A percentile compares a stretch with the other conserved stretches of the same genome.
phyloP scores from a whole-genome alignment of 2,888 invertebrate species.

The Salpingus planirostris region DNA sequence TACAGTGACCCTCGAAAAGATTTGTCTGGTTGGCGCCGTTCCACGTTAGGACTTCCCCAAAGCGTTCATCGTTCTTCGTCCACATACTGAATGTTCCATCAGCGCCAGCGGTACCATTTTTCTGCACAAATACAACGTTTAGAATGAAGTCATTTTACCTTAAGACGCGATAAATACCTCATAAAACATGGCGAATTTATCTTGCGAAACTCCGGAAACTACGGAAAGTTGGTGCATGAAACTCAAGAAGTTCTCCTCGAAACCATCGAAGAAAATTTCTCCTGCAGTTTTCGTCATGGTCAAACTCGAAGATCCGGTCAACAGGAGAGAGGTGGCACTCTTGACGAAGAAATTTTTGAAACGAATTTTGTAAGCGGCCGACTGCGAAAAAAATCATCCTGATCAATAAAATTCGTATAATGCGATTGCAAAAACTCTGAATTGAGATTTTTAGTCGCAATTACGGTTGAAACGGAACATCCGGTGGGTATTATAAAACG shows the following conservation, averaged over 20 bases:
- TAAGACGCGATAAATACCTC: slow-evolving; percentile 38
- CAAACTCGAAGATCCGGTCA: slow-evolving; percentile 33
- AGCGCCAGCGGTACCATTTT: slow-evolving; percentile 61
- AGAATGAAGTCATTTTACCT: neutral
- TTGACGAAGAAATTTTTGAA: slow-evolving; percentile 49
- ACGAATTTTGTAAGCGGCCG: slow-evolving; percentile 52
- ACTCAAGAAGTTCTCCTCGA: slow-evolving; percentile 62
- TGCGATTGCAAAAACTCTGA: no score
- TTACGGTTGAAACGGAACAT: no score
- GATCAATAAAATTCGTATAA: no score
- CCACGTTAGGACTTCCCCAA: slow-evolving; percentile 66
- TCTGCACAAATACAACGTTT: slow-evolving; percentile 44
- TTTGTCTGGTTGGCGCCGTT: slow-evolving; percentile 54
- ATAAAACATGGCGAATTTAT: slow-evolving; percentile 82
- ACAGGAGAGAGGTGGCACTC: slow-evolving; percentile 48
- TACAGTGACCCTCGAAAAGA: slow-evolving; percentile 50
- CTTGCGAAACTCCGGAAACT: slow-evolving; percentile 46
- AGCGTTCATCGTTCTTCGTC: slow-evolving; percentile 55
- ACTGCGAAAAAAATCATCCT: slow-evolving; percentile 43
- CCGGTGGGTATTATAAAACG: no score
- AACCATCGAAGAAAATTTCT: slow-evolving; percentile 73
- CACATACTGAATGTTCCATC: slow-evolving; percentile 68
- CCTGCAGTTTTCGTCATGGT: slow-evolving; percentile 55
- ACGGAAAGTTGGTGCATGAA: slow-evolving; percentile 54
- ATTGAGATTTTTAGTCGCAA: no score